Conservation (phyloP, 2,888 invertebrate species). For the Limnephilus marmoratus region DNA sequence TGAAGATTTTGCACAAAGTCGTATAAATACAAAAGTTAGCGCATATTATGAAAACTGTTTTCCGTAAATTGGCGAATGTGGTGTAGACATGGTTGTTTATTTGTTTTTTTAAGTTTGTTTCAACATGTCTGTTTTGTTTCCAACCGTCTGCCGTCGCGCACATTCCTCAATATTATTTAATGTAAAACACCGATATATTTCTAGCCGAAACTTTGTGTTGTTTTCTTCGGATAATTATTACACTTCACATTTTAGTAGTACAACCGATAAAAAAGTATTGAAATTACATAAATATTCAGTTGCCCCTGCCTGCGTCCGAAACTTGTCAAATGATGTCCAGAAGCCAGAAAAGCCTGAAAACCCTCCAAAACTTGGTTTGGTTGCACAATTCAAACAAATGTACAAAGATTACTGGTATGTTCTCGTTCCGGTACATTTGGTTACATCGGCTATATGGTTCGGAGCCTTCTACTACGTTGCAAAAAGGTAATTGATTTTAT, state of each 20-base stretch:
- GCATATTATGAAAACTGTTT: not conserved
- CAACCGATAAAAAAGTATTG: constrained; percentile 5
- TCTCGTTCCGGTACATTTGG: constrained; percentile 93
- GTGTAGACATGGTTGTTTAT: not conserved
- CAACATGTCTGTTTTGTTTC: constrained; percentile 38
- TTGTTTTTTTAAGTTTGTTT: constrained; percentile 16
- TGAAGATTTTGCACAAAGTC: constrained; percentile 4
- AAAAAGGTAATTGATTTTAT: constrained; percentile 81
- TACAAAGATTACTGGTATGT: constrained; percentile 98
- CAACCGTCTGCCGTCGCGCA: constrained; percentile 35
- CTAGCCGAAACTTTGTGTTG: constrained; percentile 27
- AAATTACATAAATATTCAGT: not conserved
- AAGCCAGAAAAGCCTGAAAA: constrained; percentile 39
- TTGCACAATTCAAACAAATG: constrained; percentile 92
- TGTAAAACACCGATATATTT: constrained; percentile 11
- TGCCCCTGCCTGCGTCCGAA: constrained; percentile 13
- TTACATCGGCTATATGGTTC: constrained; percentile 93
- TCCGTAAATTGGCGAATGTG: constrained; percentile 17
- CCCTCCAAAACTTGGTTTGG: constrained; percentile 78
- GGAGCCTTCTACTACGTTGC: constrained; percentile 91
- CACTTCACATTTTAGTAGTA: not conserved
- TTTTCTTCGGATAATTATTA: constrained; percentile 10
- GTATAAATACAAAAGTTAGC: not conserved
- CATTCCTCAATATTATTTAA: constrained; percentile 31
- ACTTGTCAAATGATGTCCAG: constrained; percentile 35